phyloP scores from a whole-genome alignment of 2,797 vertebrate genomes.

The Vespertilio murinus region DNA sequence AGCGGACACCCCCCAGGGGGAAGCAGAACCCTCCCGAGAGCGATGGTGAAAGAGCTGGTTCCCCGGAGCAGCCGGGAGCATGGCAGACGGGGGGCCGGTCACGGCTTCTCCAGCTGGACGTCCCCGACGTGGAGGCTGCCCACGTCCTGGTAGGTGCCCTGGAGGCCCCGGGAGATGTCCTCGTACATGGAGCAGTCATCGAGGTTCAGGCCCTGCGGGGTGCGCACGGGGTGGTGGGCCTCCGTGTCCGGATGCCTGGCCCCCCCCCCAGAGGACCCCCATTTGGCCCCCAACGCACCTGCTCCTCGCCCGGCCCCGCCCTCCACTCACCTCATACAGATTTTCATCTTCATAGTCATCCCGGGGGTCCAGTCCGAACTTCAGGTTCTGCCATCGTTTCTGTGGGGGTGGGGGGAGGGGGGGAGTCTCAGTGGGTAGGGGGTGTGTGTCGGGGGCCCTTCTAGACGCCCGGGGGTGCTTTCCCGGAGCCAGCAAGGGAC shows the following conservation, averaged over 20 bases:
- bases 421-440: not conserved
- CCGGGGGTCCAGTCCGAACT: constrained; percentile 62
- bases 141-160: constrained; percentile 90
- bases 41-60: not conserved
- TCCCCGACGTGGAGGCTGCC: constrained; percentile 81
- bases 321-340: constrained; percentile 77
- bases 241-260: not conserved
- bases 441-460: not conserved
- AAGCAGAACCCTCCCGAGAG: not conserved
- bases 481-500: not conserved
- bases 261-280: not conserved
- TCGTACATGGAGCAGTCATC: constrained; percentile 91
- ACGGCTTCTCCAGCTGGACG: constrained; percentile 88
- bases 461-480: not conserved
- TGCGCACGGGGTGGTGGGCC: not conserved
- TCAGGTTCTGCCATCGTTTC: constrained; percentile 82
- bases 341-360: constrained; percentile 80
- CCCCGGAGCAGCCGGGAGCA: not conserved
- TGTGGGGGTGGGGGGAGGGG: not conserved
- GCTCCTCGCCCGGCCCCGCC: too few relatives aligned
- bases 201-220: constrained; percentile 90
- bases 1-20: not conserved
- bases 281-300: not conserved
- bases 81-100: not conserved
- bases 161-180: constrained; percentile 88